These are phyloP conservation scores for Amblyjoppa proteus DNA, from an alignment of 2,888 invertebrate genomes.

Conservation along the genomic window DNA sequence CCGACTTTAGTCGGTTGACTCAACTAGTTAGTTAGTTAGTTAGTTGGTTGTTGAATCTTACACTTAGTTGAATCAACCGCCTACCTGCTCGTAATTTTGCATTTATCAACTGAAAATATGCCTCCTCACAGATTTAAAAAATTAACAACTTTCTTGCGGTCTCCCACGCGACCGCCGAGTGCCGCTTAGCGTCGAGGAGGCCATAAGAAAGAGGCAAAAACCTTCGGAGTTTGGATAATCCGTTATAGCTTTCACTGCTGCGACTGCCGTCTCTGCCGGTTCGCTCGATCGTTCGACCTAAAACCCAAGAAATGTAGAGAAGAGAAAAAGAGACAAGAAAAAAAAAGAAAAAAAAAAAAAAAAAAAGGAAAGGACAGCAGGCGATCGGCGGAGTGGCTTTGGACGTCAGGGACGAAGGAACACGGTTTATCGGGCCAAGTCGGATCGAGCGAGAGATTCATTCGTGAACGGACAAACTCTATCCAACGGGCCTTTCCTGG, in stretches of 20 bases:
- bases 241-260: constrained; percentile 9
- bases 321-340: background rate
- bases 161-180: background rate
- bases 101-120: background rate
- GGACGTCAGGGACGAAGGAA: constrained; percentile 46
- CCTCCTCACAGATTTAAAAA: background rate
- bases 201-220: background rate
- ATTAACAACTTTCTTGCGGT: background rate
- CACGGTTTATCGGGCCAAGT: constrained; percentile 55
- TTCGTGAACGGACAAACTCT: constrained; percentile 38
- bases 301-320: constrained; percentile 2
- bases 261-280: background rate
- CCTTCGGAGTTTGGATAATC: background rate
- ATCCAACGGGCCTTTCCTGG: constrained; percentile 55
- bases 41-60: too few relatives aligned
- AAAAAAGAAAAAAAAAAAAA: background rate
- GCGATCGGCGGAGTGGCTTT: constrained; percentile 47
- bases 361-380: constrained; percentile 27
- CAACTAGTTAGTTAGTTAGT: too few relatives aligned
- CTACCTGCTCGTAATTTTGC: background rate
- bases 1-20: too few relatives aligned
- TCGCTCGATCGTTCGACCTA: constrained; percentile 32
- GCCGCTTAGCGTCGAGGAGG: background rate
- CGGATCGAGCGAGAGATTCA: constrained; percentile 35
- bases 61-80: background rate